Evolutionary conservation across 2,113 vertebrate species (phyloP).

Genomic region (Oreochromis tanganicae): DNA sequence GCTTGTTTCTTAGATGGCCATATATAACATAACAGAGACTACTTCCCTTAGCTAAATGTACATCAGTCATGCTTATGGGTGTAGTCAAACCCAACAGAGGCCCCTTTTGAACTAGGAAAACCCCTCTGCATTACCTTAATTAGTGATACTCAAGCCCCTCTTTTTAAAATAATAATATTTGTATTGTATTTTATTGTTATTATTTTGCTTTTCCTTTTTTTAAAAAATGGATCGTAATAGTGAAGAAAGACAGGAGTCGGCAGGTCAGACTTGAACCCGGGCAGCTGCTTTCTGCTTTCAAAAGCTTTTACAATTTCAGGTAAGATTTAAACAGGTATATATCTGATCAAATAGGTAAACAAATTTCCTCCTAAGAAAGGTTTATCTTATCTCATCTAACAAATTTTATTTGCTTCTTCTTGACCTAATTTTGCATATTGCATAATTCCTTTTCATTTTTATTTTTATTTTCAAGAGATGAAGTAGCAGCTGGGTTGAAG

Average conservation of each 20-base stretch:
- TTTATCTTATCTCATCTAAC: background rate
- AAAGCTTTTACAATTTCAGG: background rate
- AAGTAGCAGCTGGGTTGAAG: background rate
- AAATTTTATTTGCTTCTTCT: background rate
- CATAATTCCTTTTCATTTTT: background rate
- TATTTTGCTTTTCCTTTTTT: background rate
- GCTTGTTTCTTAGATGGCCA: background rate
- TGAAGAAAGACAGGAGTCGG: background rate
- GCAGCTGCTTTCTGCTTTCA: background rate
- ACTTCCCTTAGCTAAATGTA: background rate
- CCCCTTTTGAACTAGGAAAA: background rate
- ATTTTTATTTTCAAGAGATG: background rate
- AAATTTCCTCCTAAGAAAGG: background rate
- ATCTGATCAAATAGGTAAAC: background rate
- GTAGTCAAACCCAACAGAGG: background rate
- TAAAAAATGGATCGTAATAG: background rate
- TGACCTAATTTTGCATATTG: background rate
- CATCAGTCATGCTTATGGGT: background rate
- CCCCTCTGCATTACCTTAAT: background rate
- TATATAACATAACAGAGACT: background rate
- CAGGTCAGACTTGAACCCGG: rapidly evolving
- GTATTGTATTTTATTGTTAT: background rate
- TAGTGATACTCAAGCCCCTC: background rate
- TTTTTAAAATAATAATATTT: background rate
- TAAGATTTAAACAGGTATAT: background rate